A percentile compares a stretch with the other conserved stretches of the same genome.
phyloP scores from a whole-genome alignment of 2,113 vertebrate species.

The Rhinolophus sinicus region DNA sequence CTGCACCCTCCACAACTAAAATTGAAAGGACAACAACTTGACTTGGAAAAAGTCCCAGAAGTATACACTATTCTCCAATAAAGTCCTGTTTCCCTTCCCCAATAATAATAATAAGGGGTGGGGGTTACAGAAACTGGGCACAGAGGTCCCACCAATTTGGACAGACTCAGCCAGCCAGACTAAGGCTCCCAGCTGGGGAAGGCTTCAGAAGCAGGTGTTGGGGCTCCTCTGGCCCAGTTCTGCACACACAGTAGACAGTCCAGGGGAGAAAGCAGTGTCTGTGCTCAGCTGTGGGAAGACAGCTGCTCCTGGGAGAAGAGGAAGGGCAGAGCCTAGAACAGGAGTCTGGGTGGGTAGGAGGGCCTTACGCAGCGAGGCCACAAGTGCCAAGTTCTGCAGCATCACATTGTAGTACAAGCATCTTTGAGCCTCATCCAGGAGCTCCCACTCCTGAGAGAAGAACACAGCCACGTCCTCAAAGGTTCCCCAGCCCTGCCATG shows the following conservation, averaged over 20 bases:
- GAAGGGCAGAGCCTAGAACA: not conserved
- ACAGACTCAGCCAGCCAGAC: not conserved
- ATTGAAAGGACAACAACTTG: too few relatives aligned
- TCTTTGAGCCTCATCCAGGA: conserved; percentile 26
- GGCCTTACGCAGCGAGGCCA: conserved; percentile 29
- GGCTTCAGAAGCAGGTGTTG: not conserved
- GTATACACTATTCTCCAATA: too few relatives aligned
- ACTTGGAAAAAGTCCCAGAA: too few relatives aligned
- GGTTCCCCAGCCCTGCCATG: not conserved
- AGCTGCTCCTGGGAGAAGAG: not conserved
- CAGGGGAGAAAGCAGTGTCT: not conserved
- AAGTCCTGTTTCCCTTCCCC: too few relatives aligned
- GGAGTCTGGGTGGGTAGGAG: not conserved
- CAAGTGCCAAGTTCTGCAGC: not conserved
- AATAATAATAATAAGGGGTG: too few relatives aligned
- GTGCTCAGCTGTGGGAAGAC: not conserved
- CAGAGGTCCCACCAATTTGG: not conserved
- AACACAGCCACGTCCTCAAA: conserved; percentile 10
- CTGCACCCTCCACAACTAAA: too few relatives aligned
- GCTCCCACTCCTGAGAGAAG: conserved; percentile 2
- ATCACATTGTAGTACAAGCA: not conserved
- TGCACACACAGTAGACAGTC: not conserved
- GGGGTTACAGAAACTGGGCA: not conserved
- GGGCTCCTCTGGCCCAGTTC: not conserved
- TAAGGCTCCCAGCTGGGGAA: not conserved